Evolutionary conservation across 2,113 vertebrate species (phyloP).

Genomic region (Silurus glanis): DNA sequence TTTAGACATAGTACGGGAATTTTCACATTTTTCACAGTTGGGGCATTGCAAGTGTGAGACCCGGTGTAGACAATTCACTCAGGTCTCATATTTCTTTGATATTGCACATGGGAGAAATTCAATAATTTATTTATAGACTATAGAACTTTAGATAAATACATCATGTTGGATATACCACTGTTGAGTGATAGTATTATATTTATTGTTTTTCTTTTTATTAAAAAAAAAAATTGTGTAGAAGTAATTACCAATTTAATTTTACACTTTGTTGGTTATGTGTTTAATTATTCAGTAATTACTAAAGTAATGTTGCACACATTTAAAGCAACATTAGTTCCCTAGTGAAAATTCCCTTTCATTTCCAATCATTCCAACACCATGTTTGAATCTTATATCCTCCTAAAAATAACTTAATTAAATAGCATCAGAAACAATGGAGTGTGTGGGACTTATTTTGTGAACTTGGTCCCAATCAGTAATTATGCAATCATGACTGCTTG

Average conservation of each 20-base stretch:
- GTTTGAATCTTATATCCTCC: background rate
- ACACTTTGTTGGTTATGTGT: background rate
- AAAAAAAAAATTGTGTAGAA: background rate
- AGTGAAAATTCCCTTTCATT: background rate
- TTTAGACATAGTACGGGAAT: constrained; percentile 33
- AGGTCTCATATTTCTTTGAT: background rate
- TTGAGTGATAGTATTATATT: background rate
- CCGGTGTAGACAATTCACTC: background rate
- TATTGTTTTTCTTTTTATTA: background rate
- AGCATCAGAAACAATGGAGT: background rate
- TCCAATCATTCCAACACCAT: background rate
- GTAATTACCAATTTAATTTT: constrained; percentile 9
- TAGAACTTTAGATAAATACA: background rate
- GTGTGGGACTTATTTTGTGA: background rate
- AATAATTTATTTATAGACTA: background rate
- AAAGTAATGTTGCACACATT: constrained; percentile 15
- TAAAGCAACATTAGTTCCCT: constrained; percentile 31
- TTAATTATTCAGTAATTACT: constrained; percentile 7
- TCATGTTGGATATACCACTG: background rate
- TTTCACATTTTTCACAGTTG: background rate
- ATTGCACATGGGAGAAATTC: background rate
- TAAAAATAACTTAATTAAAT: constrained; percentile 61
- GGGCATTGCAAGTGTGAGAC: background rate
- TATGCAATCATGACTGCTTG: background rate
- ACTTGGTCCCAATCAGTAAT: background rate